A percentile compares a stretch with the other conserved stretches of the same genome.
Evolutionary conservation across 2,113 vertebrate species (phyloP).

Genomic region (Gnathonemus longibarbis): DNA sequence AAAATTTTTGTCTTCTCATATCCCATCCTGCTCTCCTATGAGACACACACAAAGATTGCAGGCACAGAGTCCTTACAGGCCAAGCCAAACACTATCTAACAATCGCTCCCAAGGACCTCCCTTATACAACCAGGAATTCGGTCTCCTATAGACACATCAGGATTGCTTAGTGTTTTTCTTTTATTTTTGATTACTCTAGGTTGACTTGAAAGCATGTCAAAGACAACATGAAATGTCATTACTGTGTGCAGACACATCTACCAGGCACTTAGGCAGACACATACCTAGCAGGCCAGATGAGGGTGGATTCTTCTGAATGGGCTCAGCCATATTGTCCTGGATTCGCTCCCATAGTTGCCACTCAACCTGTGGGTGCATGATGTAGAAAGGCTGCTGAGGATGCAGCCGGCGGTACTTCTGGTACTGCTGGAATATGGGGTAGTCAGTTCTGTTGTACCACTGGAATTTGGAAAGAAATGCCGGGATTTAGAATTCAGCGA

Average conservation of each 20-base stretch:
- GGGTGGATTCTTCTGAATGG: constrained; percentile 68
- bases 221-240: background rate
- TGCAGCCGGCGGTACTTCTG: constrained; percentile 59
- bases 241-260: background rate
- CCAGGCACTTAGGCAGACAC: background rate
- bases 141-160: background rate
- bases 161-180: background rate
- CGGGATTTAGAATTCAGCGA: background rate
- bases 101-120: background rate
- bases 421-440: constrained; percentile 68
- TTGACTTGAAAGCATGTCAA: background rate
- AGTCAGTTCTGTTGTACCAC: constrained; percentile 68
- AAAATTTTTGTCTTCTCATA: background rate
- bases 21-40: background rate
- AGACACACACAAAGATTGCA: background rate
- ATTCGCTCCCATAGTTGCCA: constrained; percentile 68
- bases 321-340: constrained; percentile 66
- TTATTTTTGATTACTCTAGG: background rate
- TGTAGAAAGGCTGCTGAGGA: constrained; percentile 65
- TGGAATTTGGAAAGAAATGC: constrained; percentile 25
- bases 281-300: constrained; percentile 68
- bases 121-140: background rate
- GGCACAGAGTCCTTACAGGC: background rate
- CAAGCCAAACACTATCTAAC: background rate
- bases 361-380: constrained; percentile 61